Conservation (phyloP, 2,113 vertebrate species). For the Orycteropus afer region DNA sequence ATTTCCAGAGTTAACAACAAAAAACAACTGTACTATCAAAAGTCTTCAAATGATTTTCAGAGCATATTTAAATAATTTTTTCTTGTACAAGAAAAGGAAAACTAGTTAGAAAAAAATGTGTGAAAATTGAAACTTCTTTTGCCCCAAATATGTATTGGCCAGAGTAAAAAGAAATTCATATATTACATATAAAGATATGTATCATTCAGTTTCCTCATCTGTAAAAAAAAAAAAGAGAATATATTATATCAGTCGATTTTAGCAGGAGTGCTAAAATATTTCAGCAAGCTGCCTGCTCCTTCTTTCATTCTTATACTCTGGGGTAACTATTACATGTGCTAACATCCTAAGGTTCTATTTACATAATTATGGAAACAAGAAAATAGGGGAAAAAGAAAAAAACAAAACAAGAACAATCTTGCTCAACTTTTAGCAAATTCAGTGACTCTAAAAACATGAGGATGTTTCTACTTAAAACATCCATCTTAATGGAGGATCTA, state of each 20-base stretch:
- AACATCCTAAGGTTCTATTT: not conserved
- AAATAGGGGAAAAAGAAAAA: constrained; percentile 35
- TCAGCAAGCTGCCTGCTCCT: not conserved
- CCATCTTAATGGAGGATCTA: not conserved
- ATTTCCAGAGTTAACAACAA: not conserved
- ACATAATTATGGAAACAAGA: not conserved
- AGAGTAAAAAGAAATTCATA: constrained; percentile 38
- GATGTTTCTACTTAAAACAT: not conserved
- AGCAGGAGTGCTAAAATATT: not conserved
- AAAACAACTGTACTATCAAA: not conserved
- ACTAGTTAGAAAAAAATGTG: not conserved
- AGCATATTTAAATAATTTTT: not conserved
- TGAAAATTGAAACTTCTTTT: constrained; percentile 24
- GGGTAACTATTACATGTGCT: not conserved
- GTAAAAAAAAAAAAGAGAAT: not conserved
- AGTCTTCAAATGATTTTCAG: constrained; percentile 2
- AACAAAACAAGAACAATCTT: not conserved
- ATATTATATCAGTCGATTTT: not conserved
- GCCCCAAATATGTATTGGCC: not conserved
- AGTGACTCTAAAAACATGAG: not conserved
- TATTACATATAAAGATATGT: not conserved
- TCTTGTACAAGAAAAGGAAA: not conserved
- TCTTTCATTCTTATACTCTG: not conserved
- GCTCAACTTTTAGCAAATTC: constrained; percentile 13
- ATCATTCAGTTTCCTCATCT: not conserved